Base-by-base conservation (phyloP, 2,888 invertebrate species). In the Drosophila setosimentum region DNA sequence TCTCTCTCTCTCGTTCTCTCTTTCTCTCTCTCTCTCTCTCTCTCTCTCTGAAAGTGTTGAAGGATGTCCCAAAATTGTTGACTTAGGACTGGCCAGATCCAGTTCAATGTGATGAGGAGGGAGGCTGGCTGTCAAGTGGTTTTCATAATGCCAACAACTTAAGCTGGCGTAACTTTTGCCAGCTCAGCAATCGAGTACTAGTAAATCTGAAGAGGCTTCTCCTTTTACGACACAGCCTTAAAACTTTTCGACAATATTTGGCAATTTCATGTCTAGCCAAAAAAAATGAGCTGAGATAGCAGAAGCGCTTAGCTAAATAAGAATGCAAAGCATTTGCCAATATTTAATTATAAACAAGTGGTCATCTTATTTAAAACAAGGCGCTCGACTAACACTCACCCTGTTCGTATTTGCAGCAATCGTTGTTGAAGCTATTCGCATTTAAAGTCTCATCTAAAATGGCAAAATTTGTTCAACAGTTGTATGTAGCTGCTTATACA, bases 121-220 rank as follows among this genome's bases (percentile, higher is more conserved):
- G 8, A 11, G 21, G 16, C 27, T 32, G 11, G 49, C 50, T 72
- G 35, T 69, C 80, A 54, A 72, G 58, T 75, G 67, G 53, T 74
- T 76, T 69, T 68, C 71, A 83, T 88, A 77, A 73, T 57, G 67
- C 81, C 70, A 60, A 69, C 83, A 64, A 62, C 63, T 64, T 87
- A 73, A 84, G 82, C 70, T 68, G 66, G 27, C 55, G 45, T 37
- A 35, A 40, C 40, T 49, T 65, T 50, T 62, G 64, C 73, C 80
- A 73, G 66, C 80, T 69, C 73, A 76, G 76, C 71, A 68, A 68
- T 75, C 21, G 76, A 69, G 59, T 27, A 54, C 45, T 42, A 40
- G 50, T 67, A 73, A 59, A 62, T 67, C 73, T 63, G 30, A 61
- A 61, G 32, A 30, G 67, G 54, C 51, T 63, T 45, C 6, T 18